Conservation (phyloP, 2,113 vertebrate genomes). For the Melanostigma gelatinosum region DNA sequence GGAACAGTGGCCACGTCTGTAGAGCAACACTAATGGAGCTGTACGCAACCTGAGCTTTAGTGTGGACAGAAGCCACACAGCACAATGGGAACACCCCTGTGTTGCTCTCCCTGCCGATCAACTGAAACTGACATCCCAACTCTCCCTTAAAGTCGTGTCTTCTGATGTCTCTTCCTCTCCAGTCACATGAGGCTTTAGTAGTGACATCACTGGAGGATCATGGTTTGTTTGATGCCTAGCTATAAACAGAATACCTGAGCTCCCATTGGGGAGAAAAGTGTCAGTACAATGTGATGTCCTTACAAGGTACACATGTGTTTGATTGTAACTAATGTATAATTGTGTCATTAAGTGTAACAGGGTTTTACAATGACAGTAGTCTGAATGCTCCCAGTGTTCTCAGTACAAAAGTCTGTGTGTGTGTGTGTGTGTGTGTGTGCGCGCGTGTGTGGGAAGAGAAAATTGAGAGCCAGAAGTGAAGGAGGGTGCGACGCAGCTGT, state of each 20-base stretch:
- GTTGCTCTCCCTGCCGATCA: constrained; percentile 31
- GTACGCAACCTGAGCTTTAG: constrained; percentile 65
- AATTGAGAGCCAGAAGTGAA: constrained; percentile 48
- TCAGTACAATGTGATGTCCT: neutral
- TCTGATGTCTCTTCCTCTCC: constrained; percentile 30
- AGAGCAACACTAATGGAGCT: constrained; percentile 61
- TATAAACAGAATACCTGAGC: neutral
- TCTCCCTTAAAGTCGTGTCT: constrained; percentile 45
- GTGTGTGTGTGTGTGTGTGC: constrained; percentile 47
- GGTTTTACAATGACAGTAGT: constrained; percentile 23
- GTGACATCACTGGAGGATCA: constrained; percentile 66
- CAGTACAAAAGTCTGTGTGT: constrained; percentile 47
- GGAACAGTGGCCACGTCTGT: constrained; percentile 62
- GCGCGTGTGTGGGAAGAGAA: constrained; percentile 53
- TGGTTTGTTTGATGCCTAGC: constrained; percentile 10
- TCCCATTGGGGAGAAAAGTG: neutral
- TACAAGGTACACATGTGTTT: neutral
- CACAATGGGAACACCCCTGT: constrained; percentile 15
- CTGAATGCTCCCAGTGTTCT: constrained; percentile 61
- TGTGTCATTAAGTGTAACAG: neutral
- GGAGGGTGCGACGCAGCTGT: constrained; percentile 67
- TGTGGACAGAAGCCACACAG: constrained; percentile 12
- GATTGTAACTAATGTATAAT: neutral
- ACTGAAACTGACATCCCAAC: neutral
- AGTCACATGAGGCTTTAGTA: constrained; percentile 50